phyloP scores from a whole-genome alignment of 2,888 invertebrate species.

The Xanthorhoe designata region DNA sequence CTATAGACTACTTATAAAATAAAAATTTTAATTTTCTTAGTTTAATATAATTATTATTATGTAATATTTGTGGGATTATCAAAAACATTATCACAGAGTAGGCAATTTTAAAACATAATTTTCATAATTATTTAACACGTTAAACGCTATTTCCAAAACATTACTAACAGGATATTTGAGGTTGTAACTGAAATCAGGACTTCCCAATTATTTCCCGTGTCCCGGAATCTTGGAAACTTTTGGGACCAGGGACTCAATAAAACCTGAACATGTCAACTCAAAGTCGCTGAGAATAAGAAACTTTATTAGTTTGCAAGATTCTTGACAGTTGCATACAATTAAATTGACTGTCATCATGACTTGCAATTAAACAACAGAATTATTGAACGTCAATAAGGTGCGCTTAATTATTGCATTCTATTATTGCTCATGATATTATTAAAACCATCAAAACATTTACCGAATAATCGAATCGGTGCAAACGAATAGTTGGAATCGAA shows the following conservation, averaged over 20 bases:
- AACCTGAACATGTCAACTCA: not conserved
- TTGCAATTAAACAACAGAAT: not conserved
- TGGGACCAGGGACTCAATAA: not conserved
- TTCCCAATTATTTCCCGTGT: not conserved
- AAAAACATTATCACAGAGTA: too few species aligned
- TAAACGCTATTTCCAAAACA: not conserved
- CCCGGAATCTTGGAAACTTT: slow-evolving; percentile 2
- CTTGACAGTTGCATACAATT: too few species aligned
- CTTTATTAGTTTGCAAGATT: not conserved
- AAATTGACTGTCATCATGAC: too few species aligned
- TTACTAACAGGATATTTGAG: not conserved
- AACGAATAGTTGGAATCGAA: slow-evolving; percentile 7
- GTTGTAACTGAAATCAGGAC: slow-evolving; percentile 1
- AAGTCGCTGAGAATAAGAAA: not conserved
- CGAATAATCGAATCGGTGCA: not conserved
- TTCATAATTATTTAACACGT: not conserved
- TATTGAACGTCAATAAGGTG: too few species aligned
- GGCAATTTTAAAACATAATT: too few species aligned
- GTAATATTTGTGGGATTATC: too few species aligned
- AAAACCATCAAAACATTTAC: not conserved
- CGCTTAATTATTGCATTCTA: not conserved
- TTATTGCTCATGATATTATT: not conserved
- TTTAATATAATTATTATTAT: too few species aligned
- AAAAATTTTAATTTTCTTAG: too few species aligned
- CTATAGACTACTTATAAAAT: too few species aligned